These are phyloP conservation scores for Centropus unirufus DNA, from an alignment of 2,113 vertebrate genomes.

Conservation along the genomic window DNA sequence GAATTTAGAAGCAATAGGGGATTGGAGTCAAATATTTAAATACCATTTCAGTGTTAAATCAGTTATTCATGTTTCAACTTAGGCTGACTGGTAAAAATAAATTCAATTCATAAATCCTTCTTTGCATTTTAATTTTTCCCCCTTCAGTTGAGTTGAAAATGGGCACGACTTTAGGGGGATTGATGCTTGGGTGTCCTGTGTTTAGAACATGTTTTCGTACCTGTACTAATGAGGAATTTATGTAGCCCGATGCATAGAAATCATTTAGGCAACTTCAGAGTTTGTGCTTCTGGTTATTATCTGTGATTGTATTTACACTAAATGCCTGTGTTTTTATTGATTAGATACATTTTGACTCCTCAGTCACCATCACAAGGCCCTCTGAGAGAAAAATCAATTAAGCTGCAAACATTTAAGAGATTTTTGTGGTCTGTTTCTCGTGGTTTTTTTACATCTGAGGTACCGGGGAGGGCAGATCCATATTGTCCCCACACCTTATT, in stretches of 20 bases:
- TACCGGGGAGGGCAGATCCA: not conserved
- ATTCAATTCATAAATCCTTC: slow-evolving; percentile 62
- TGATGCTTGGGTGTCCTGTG: not conserved
- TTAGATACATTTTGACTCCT: slow-evolving; percentile 3
- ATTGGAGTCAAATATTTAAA: slow-evolving; percentile 77
- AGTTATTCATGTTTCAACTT: slow-evolving; percentile 69
- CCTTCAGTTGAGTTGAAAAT: slow-evolving; percentile 16
- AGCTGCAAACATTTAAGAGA: not conserved
- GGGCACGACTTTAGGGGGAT: not conserved
- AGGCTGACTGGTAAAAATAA: slow-evolving; percentile 58
- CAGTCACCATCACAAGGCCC: not conserved
- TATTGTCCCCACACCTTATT: not conserved
- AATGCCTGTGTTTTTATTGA: not conserved
- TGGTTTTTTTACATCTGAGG: not conserved
- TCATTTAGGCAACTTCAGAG: not conserved
- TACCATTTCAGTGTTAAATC: slow-evolving; percentile 71
- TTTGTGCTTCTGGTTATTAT: not conserved
- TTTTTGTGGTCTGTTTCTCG: not conserved
- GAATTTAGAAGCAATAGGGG: slow-evolving; percentile 79
- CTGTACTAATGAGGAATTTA: not conserved
- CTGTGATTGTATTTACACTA: not conserved
- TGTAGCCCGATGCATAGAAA: not conserved
- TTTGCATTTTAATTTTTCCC: slow-evolving; percentile 43
- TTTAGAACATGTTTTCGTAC: not conserved
- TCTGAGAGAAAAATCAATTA: not conserved